Evolutionary conservation across 2,888 invertebrate species (phyloP).

Genomic region (Gymnosoma rotundatum): DNA sequence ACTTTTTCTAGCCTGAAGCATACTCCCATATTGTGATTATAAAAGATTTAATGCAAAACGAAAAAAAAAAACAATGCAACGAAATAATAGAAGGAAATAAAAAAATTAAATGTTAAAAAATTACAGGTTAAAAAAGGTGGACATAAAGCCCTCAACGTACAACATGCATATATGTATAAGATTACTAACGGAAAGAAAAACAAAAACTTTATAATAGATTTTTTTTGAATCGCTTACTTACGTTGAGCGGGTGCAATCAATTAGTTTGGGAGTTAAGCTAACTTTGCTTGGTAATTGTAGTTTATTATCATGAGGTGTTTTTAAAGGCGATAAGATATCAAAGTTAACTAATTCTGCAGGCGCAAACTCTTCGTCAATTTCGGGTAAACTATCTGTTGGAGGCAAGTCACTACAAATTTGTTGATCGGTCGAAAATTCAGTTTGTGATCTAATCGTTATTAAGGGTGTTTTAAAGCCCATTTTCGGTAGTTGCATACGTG

Average conservation of each 20-base stretch:
- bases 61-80: neutral
- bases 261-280: conserved; percentile 72
- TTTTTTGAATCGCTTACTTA: conserved; percentile 38
- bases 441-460: conserved; percentile 70
- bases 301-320: conserved; percentile 52
- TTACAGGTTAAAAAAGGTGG: conserved; percentile 7
- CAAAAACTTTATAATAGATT: neutral
- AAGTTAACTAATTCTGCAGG: conserved; percentile 72
- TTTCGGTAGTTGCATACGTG: conserved; percentile 47
- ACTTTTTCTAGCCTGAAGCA: conserved; percentile 82
- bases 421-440: conserved; percentile 18
- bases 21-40: conserved; percentile 11
- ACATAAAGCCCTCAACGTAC: no score
- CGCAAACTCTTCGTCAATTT: conserved; percentile 72
- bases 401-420: conserved; percentile 15
- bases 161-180: neutral
- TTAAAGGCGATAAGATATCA: conserved; percentile 51
- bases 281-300: conserved; percentile 9
- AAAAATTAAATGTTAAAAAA: neutral
- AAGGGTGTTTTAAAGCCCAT: conserved; percentile 72
- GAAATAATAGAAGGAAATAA: conserved; percentile 16
- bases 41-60: conserved; percentile 12
- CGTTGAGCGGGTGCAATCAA: conserved; percentile 25
- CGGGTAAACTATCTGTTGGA: conserved; percentile 64
- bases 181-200: neutral